phyloP scores from a whole-genome alignment of 2,113 vertebrate species.

The Petrocephalus zakoni region DNA sequence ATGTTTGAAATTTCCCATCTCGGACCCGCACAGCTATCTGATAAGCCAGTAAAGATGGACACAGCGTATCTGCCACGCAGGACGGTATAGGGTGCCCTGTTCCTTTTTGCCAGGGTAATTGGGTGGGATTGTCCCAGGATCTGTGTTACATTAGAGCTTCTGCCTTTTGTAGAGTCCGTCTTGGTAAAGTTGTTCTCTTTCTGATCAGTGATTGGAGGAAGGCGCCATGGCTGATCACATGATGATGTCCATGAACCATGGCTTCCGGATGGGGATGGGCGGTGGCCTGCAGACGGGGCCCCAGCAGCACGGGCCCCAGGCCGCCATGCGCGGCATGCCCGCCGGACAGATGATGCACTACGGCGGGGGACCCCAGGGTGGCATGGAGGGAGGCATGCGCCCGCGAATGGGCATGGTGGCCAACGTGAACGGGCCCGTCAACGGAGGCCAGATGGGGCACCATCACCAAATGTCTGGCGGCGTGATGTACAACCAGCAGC shows the following conservation, averaged over 20 bases:
- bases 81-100: too few relatives aligned
- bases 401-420: slow-evolving; percentile 64
- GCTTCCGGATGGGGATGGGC: slow-evolving; percentile 77
- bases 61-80: too few relatives aligned
- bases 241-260: slow-evolving; percentile 89
- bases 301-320: slow-evolving; percentile 71
- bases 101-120: not conserved
- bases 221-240: slow-evolving; percentile 85
- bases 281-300: slow-evolving; percentile 64
- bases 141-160: not conserved
- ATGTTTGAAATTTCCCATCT: not conserved
- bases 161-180: not conserved
- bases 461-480: slow-evolving; percentile 64
- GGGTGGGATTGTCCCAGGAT: not conserved
- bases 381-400: slow-evolving; percentile 72
- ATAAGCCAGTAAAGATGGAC: not conserved
- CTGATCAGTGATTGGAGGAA: slow-evolving; percentile 40
- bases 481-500: slow-evolving; percentile 72
- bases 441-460: slow-evolving; percentile 40
- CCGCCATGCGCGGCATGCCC: slow-evolving; percentile 65
- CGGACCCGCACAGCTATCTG: not conserved
- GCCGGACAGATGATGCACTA: slow-evolving; percentile 79
- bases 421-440: slow-evolving; percentile 61
- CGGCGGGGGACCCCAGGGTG: slow-evolving; percentile 59
- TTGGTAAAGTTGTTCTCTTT: not conserved